Evolutionary conservation across 2,888 invertebrate genomes (phyloP), one percentile per base, ranked within the genome.

Genomic region (Dynastes tityus): DNA sequence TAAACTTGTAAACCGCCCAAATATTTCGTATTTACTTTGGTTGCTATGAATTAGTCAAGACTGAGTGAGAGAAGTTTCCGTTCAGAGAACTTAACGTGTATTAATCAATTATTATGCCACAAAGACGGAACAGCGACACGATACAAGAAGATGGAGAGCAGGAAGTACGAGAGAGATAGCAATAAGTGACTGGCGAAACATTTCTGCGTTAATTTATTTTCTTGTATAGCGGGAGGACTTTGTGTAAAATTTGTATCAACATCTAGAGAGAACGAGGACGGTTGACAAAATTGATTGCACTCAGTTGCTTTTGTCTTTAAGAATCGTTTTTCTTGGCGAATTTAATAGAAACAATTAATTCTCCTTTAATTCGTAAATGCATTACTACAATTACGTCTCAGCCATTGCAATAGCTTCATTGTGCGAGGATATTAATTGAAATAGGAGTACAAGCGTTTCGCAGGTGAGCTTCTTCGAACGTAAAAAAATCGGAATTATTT

Each of bases 211-310:
- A 63, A 63, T 63, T 63, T 63, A 63, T 63, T 63, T 63, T 32
- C 29, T 63, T 63, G 63, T 63, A 63, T 5, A 63, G 13, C 63
- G 63, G 32, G 51, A 29, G 29, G 51, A 68, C 51, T 68, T 68
- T 68, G 51, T 68, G 51, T 49, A 68, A 68, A 68, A 68, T 68
- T 68, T 68, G 68, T 68, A 68, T 68, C 68, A 68, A 68, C 68
- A 68, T 49, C 51, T 67, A 45, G 16, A 22, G 68, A 51, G 51
- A 32, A 63, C 55, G 55, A n/a, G 13, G 8, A 22, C 68, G 68
- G 49, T 68, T 68, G 29, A 68, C 51, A 68, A 68, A 68, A 68
- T 68, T 68, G 51, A 68, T 68, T 51, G 68, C 51, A 8, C 27
- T 29, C 68, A 22, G 11, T 27, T 68, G 13, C 51, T 68, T 68